Conservation (phyloP, 2,888 invertebrate genomes). For the Perizoma affinitatum region DNA sequence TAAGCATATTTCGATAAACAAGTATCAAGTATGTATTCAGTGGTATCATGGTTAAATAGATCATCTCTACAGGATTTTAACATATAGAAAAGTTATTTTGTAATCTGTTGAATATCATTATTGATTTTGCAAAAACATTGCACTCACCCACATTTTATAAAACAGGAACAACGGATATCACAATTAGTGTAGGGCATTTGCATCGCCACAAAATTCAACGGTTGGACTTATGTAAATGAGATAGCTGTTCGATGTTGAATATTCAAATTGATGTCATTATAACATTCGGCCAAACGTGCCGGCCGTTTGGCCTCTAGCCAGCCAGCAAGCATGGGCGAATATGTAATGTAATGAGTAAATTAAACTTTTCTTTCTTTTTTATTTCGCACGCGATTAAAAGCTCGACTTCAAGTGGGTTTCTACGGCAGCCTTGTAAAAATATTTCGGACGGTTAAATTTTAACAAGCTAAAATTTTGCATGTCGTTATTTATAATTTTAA, state of each 20-base stretch:
- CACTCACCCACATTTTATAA: conserved; percentile 47
- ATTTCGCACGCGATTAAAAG: conserved; percentile 63
- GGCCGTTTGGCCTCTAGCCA: conserved; percentile 79
- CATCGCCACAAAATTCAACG: conserved; percentile 80
- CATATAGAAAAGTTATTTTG: background rate
- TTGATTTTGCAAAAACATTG: conserved; percentile 29
- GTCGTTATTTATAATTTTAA: conserved; percentile 10
- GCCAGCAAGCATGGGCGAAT: conserved; percentile 55
- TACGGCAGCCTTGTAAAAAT: conserved; percentile 46
- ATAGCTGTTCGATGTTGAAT: conserved; percentile 82
- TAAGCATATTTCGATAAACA: too few relatives aligned
- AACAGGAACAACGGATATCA: conserved; percentile 66
- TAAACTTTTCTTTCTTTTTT: conserved; percentile 65
- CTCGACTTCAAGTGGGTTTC: conserved; percentile 35
- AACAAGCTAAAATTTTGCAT: conserved; percentile 48
- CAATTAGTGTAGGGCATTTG: conserved; percentile 79
- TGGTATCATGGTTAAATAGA: too few relatives aligned
- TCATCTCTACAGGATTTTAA: too few relatives aligned
- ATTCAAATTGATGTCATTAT: conserved; percentile 85
- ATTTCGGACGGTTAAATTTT: conserved; percentile 46
- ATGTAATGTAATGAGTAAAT: conserved; percentile 81
- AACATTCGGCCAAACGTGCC: conserved; percentile 76
- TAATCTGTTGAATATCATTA: conserved; percentile 15
- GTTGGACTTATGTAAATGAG: conserved; percentile 82
- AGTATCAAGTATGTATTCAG: too few relatives aligned